Evolutionary conservation across 2,113 vertebrate genomes (phyloP).

Genomic region (Narcine bancroftii): DNA sequence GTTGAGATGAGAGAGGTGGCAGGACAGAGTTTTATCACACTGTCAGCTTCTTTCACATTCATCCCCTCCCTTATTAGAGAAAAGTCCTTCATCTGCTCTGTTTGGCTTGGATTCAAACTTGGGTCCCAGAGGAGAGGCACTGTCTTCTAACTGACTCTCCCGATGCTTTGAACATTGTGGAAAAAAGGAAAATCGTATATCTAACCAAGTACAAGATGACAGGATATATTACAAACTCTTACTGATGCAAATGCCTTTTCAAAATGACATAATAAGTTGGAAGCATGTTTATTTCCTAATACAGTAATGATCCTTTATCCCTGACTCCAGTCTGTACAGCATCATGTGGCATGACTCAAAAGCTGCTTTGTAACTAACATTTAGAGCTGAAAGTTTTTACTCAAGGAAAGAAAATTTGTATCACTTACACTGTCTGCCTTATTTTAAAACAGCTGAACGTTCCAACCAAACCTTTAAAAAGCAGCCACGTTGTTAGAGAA

Average conservation of each 20-base stretch:
- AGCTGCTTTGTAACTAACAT: constrained; percentile 6
- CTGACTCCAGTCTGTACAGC: neutral
- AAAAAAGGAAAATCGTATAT: constrained; percentile 11
- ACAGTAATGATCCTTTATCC: constrained; percentile 26
- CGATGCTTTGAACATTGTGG: neutral
- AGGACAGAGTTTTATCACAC: constrained; percentile 11
- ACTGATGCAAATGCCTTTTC: neutral
- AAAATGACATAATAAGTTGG: constrained; percentile 31
- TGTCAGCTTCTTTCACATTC: neutral
- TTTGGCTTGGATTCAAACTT: constrained; percentile 21
- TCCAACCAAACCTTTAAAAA: neutral
- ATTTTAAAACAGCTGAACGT: neutral
- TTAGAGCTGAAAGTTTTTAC: neutral
- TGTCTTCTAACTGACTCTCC: constrained; percentile 27
- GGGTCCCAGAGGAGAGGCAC: neutral
- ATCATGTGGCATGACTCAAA: constrained; percentile 18
- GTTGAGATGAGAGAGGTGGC: neutral
- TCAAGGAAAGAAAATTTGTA: neutral
- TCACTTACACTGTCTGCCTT: neutral
- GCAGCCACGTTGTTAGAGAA: neutral
- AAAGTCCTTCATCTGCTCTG: constrained; percentile 28
- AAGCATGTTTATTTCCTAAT: constrained; percentile 24
- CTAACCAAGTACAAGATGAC: neutral
- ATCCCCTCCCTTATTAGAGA: neutral
- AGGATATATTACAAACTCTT: constrained; percentile 15